Evolutionary conservation across 2,888 invertebrate species (phyloP).

Genomic region (Habrosyne pyritoides): DNA sequence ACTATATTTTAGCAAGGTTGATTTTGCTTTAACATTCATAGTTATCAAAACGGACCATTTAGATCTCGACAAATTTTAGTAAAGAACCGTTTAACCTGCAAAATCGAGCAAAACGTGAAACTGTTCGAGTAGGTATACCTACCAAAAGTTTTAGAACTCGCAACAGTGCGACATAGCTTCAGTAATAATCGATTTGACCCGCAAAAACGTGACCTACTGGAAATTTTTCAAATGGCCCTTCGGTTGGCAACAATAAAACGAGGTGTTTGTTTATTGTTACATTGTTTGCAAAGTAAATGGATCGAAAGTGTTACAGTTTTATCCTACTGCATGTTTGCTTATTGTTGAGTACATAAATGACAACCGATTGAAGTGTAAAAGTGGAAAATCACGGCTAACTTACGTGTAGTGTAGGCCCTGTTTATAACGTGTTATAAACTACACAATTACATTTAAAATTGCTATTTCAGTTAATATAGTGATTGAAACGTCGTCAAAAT

Average conservation of each 20-base stretch:
- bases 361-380: neutral
- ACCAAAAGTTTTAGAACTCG: neutral
- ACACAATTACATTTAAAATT: too few species aligned
- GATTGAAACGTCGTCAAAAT: too few species aligned
- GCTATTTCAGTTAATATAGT: too few species aligned
- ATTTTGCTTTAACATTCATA: too few species aligned
- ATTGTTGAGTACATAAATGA: neutral
- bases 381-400: slow-evolving; percentile 10
- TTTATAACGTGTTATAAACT: slow-evolving; percentile 4
- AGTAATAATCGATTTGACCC: neutral
- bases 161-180: neutral
- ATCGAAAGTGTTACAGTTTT: slow-evolving; percentile 7
- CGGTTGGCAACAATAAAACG: neutral
- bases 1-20: too few species aligned
- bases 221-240: neutral
- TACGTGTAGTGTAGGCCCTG: neutral
- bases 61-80: too few species aligned
- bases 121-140: too few species aligned
- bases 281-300: slow-evolving; percentile 1
- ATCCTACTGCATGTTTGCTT: neutral
- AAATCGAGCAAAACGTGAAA: neutral
- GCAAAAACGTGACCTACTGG: neutral
- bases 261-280: neutral
- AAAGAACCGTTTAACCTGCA: too few species aligned
- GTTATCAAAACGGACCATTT: too few species aligned